These are phyloP conservation scores for Sebastiscus albofasciatus DNA, from an alignment of 2,797 vertebrate species.

Conservation along the genomic window DNA sequence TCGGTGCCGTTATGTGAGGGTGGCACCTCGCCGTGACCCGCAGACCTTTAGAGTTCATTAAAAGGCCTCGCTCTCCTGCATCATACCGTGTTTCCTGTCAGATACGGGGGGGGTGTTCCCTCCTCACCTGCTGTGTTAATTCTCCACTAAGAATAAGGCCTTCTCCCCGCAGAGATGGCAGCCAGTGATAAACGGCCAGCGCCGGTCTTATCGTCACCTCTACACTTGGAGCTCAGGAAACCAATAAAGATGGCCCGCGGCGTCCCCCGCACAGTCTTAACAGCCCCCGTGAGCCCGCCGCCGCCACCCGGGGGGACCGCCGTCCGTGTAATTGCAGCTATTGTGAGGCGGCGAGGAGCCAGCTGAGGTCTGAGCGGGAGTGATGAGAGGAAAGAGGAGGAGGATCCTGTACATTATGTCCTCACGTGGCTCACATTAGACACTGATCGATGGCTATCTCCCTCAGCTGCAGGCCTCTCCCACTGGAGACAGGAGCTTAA, in stretches of 20 bases:
- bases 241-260: conserved; percentile 52
- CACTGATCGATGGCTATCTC: conserved; percentile 44
- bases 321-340: conserved; percentile 75
- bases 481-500: background rate
- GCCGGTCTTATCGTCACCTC: conserved; percentile 48
- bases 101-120: background rate
- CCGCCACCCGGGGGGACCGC: conserved; percentile 22
- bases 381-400: conserved; percentile 42
- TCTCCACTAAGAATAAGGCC: conserved; percentile 10
- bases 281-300: conserved; percentile 49
- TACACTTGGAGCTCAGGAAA: conserved; percentile 30
- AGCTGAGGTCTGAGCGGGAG: conserved; percentile 73
- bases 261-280: conserved; percentile 36
- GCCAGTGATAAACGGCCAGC: conserved; percentile 48
- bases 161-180: conserved; percentile 25
- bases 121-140: conserved; percentile 32
- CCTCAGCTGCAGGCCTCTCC: background rate
- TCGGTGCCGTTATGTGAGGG: conserved; percentile 3
- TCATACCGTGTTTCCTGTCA: conserved; percentile 7
- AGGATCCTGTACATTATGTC: conserved; percentile 19
- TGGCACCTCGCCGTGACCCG: conserved; percentile 26
- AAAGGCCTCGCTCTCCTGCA: background rate
- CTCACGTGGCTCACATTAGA: conserved; percentile 11
- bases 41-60: conserved; percentile 48
- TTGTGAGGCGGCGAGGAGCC: conserved; percentile 61